A percentile compares a stretch with the other conserved stretches of the same genome.
These are phyloP conservation scores for Palythoa caribaeorum DNA, from an alignment of 92 coral and sea anemone species.

Conservation along the genomic window DNA sequence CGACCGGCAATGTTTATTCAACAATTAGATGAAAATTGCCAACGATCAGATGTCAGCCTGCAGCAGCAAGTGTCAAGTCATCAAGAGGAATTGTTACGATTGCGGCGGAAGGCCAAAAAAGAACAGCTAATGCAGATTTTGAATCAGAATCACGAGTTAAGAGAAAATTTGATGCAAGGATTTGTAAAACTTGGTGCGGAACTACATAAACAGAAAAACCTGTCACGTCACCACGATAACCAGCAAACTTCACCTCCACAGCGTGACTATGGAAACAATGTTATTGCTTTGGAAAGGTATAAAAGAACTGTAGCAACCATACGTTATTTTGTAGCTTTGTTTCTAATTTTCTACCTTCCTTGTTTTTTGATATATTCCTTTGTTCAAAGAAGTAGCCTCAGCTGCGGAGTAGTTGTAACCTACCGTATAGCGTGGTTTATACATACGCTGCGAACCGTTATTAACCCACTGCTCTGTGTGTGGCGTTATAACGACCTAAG, in stretches of 20 bases:
- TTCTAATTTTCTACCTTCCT: background rate
- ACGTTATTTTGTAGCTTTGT: background rate
- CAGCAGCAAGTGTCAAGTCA: background rate
- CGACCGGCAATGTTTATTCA: background rate
- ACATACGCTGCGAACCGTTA: background rate
- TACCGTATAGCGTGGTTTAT: background rate
- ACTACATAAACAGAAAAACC: background rate
- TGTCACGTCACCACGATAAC: background rate
- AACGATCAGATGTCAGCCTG: background rate
- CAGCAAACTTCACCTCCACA: background rate
- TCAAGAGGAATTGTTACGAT: background rate
- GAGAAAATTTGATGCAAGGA: background rate
- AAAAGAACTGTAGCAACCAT: background rate
- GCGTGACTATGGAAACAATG: background rate
- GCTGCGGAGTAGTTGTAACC: background rate
- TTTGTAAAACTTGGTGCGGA: background rate
- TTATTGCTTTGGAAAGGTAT: background rate
- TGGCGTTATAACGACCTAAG: background rate
- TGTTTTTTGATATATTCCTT: background rate
- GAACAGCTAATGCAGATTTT: background rate
- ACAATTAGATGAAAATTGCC: background rate
- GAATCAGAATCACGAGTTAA: background rate
- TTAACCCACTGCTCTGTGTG: background rate
- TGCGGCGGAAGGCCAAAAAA: background rate
- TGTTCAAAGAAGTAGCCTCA: background rate